Evolutionary conservation across 92 coral and sea anemone species (phyloP), one percentile per base, ranked within the genome.

Genomic region (Porites evermanni): DNA sequence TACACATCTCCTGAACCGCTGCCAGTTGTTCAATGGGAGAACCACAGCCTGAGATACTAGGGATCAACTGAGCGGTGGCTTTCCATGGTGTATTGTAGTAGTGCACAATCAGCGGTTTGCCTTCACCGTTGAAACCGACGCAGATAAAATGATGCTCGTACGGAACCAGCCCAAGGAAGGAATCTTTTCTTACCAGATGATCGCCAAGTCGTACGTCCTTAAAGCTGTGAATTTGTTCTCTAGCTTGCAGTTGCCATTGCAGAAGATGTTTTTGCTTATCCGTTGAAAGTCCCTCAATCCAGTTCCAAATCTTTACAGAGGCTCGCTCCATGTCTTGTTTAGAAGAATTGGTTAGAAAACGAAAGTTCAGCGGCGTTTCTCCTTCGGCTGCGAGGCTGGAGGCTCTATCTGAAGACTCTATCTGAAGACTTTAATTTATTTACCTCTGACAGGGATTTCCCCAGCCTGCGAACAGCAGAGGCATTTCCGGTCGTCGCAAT

Each of bases 141-240:
- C 89, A 86, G 11, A 78, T 84, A 12, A 86, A 70, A 20, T 86
- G 89, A 44, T 78, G 89, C 26, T 79, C 76, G 63, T 78, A 78
- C 47, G 69, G 12, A 12, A 85, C 18, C 54, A 10, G 14, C 9
- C 2, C 12, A 8, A 64, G 13, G 17, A 18, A 8, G 14, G 74
- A 61, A 16, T 54, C 1, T 68, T 79, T 87, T 54, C 18, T 61
- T 26, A 79, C 73, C 16, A 77, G 18, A 66, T 77, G 81, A n/a
- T 77, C 81, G 18, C 81, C 81, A 2, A 14, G 12, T 32, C 14
- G 29, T 6, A 61, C 32, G 70, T 77, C 81, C 7, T 53, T 9
- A 16, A 60, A 64, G 11, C 81, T 47, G 53, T 6, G 69, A 11
- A 77, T 77, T 11, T 70, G 69, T 19, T 77, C 81, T 38, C 81